These are phyloP conservation scores for Australoheros scitulus DNA, from an alignment of 2,113 vertebrate genomes.

Conservation along the genomic window DNA sequence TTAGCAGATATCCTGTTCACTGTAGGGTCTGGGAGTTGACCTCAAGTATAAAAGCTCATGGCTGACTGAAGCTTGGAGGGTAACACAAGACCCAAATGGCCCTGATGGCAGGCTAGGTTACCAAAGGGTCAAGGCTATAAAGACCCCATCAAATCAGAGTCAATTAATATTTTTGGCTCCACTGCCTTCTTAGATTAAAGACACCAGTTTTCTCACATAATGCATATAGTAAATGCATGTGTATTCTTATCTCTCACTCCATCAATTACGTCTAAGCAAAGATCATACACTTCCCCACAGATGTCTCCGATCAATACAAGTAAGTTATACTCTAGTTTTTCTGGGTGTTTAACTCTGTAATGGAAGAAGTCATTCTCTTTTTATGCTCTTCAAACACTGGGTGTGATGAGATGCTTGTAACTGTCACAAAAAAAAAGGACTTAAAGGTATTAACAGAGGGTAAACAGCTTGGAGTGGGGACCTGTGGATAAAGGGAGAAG, in stretches of 20 bases:
- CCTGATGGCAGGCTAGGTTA: constrained; percentile 31
- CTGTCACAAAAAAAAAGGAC: neutral
- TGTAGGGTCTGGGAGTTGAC: constrained; percentile 31
- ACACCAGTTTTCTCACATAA: constrained; percentile 21
- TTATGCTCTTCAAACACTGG: constrained; percentile 33
- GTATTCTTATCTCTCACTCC: constrained; percentile 28
- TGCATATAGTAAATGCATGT: constrained; percentile 6
- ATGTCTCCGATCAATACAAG: constrained; percentile 25
- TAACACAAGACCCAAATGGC: constrained; percentile 46
- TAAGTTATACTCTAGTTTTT: constrained; percentile 5
- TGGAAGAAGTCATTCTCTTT: neutral
- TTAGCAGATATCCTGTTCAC: constrained; percentile 41
- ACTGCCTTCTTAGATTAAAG: constrained; percentile 52
- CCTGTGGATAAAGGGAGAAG: neutral
- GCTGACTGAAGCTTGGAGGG: constrained; percentile 18
- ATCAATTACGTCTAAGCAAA: constrained; percentile 36
- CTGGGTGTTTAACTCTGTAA: neutral
- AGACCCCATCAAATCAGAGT: constrained; percentile 65
- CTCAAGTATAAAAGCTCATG: constrained; percentile 16
- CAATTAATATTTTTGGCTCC: constrained; percentile 51
- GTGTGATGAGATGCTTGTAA: constrained; percentile 15
- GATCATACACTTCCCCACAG: constrained; percentile 12
- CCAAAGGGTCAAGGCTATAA: constrained; percentile 56
- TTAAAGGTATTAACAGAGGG: constrained; percentile 5
- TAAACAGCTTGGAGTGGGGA: neutral